Base-by-base conservation (phyloP, 2,888 invertebrate genomes). In the Omphaloscelis lunosa region DNA sequence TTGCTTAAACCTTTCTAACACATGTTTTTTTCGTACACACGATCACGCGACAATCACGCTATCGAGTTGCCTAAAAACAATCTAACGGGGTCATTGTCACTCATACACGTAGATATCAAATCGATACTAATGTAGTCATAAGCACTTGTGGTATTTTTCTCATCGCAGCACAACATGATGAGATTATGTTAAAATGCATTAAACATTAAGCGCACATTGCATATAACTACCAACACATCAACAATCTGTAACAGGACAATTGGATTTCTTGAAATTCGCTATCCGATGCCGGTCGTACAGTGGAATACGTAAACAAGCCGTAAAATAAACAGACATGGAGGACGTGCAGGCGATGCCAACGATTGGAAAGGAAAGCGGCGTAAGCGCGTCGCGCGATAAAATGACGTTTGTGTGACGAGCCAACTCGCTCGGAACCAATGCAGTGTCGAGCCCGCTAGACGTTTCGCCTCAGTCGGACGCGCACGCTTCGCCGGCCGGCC, bases 301-400 rank as follows among this genome's bases (percentile, higher is more conserved):
- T 6, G 17, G 58, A 20, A 39, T 72, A 51, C 48, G 45, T 84
- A 48, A 80, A 68, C 45, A 68, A 61, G 39, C 45, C 59, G 75
- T 76, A 63, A 67, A 77, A 74, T 73, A 84, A 85, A 75, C 72
- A 74, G 69, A 34, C 67, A 62, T 88, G 88, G 62, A 84, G 61
- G 2, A 53, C 67, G 75, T 61, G 73, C 71, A 74, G 70, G 71
- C 83, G 80, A 85, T 85, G 67, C 66, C 15, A 82, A 79, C 82
- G 67, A 51, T 71, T 68, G 69, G 63, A 67, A 61, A 61, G 53
- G 79, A 70, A 85, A 84, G 72, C 84, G 85, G 94, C 93, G 95
- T 95, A 92, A 83, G 93, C 94, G 95, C 94, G 91, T 93, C 90
- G 92, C 88, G 91, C 91, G 93, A 93, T 94, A 91, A 92, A 89